Evolutionary conservation across 2,797 vertebrate genomes (phyloP), one percentile per base, ranked within the genome.

Genomic region (Rhadinocentrus ornatus): DNA sequence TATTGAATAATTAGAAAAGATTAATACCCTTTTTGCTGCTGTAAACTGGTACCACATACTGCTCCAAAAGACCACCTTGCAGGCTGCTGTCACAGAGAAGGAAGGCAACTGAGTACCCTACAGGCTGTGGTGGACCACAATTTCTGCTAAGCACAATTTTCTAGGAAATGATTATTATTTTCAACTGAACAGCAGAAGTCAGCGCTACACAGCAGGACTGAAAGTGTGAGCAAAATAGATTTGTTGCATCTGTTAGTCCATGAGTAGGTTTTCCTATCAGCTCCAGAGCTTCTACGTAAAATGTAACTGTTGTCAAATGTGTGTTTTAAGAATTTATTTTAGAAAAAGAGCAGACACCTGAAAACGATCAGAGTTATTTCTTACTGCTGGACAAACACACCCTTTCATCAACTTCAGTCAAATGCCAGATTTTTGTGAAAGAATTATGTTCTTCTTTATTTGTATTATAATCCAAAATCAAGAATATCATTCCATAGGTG

Each of bases 221-320:
- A 72, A 65, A 44, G 55, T 32, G 20, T 31, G 26, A 58, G 55
- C 26, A 52, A 65, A 65, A 53, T 24, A 20, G 32, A 65, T 65
- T 54, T 9, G 24, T 13, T 59, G 55, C 27, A 22, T 59, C 32
- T 65, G 34, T 59, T 53, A 50, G 56, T 64, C 34, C 11, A 29
- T 1, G 41, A 32, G 32, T 52, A 50, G 26, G 13, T 53, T 41
- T 29, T 48, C 52, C 31, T 34, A 55, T 59, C 27, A 59, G 44
- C 39, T 52, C 52, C 54, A 59, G 29, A 59, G 54, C 20, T 15
- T 64, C 31, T 34, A 52, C 31, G 10, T 65, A 34, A 72, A 46
- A 65, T n/a, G 0, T 15, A 64, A 50, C 13, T 3, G 41, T 59
- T 31, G 9, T 15, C 37, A 65, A 20, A 53, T 37, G 16, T 52